phyloP scores from a whole-genome alignment of 2,113 vertebrate genomes.

The Oncorhynchus clarkii region DNA sequence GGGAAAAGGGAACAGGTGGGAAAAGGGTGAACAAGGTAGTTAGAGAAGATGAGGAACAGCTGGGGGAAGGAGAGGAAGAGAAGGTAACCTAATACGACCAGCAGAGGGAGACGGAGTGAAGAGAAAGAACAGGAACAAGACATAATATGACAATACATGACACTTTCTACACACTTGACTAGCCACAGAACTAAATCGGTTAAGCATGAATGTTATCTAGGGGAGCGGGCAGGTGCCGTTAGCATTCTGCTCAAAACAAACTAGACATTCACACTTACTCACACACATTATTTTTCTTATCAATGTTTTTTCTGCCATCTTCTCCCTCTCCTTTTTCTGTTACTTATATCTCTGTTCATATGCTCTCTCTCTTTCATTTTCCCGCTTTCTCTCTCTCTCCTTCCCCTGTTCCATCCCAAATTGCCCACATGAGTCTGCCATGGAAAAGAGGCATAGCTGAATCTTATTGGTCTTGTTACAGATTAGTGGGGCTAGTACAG shows the following conservation, averaged over 20 bases:
- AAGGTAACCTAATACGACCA: too few species aligned
- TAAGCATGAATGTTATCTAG: slow-evolving; percentile 19
- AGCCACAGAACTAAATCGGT: slow-evolving; percentile 5
- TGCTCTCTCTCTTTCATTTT: slow-evolving; percentile 7
- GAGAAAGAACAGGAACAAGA: too few species aligned
- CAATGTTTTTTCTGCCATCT: background rate
- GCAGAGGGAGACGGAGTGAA: too few species aligned
- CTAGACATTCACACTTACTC: background rate
- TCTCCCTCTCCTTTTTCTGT: slow-evolving; percentile 5
- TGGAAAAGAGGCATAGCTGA: background rate
- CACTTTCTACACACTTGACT: background rate
- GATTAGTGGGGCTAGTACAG: background rate
- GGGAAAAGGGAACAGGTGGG: too few species aligned
- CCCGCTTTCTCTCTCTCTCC: background rate
- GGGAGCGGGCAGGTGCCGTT: background rate
- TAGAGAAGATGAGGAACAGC: too few species aligned
- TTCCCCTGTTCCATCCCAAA: background rate
- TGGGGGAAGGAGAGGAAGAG: too few species aligned
- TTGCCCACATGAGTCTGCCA: background rate
- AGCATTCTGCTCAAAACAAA: background rate
- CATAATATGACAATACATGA: too few species aligned
- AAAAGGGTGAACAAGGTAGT: too few species aligned
- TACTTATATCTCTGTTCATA: background rate
- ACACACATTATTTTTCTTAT: background rate
- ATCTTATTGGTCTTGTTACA: slow-evolving; percentile 5